Evolutionary conservation across 2,888 invertebrate species (phyloP).

Genomic region (Ectemnius continuus): DNA sequence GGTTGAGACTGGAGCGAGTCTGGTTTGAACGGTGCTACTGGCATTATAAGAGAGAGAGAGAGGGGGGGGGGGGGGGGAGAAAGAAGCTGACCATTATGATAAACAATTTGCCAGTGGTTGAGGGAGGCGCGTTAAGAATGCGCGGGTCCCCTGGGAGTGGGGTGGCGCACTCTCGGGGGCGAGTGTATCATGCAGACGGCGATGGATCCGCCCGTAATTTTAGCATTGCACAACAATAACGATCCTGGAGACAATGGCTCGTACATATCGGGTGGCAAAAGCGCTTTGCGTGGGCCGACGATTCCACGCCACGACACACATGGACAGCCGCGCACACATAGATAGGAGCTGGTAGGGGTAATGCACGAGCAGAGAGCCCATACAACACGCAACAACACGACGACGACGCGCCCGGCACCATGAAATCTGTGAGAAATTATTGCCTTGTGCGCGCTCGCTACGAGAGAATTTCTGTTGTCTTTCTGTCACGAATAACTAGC

Average conservation of each 20-base stretch:
- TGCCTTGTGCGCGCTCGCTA: conserved; percentile 28
- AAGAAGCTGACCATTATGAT: conserved; percentile 37
- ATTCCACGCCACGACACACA: conserved; percentile 30
- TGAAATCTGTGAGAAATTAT: conserved; percentile 43
- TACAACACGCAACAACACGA: too few species aligned
- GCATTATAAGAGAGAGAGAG: background rate
- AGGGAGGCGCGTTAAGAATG: conserved; percentile 20
- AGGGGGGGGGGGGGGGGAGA: background rate
- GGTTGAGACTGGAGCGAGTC: too few species aligned
- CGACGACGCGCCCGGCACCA: conserved; percentile 6
- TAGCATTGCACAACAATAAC: conserved; percentile 64
- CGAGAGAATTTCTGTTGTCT: conserved; percentile 57
- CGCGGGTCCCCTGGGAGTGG: background rate
- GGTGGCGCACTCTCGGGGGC: conserved; percentile 23
- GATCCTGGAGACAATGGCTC: conserved; percentile 67
- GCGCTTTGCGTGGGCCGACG: conserved; percentile 63
- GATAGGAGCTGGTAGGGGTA: background rate
- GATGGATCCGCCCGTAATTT: conserved; percentile 61
- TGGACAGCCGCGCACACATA: background rate
- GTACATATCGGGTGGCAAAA: conserved; percentile 69
- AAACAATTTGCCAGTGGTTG: conserved; percentile 50
- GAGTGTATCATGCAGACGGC: conserved; percentile 52
- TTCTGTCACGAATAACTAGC: conserved; percentile 50
- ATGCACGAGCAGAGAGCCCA: too few species aligned
- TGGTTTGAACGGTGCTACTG: background rate